Evolutionary conservation across 2,797 vertebrate species (phyloP).

Genomic region (Scolopax rusticola): DNA sequence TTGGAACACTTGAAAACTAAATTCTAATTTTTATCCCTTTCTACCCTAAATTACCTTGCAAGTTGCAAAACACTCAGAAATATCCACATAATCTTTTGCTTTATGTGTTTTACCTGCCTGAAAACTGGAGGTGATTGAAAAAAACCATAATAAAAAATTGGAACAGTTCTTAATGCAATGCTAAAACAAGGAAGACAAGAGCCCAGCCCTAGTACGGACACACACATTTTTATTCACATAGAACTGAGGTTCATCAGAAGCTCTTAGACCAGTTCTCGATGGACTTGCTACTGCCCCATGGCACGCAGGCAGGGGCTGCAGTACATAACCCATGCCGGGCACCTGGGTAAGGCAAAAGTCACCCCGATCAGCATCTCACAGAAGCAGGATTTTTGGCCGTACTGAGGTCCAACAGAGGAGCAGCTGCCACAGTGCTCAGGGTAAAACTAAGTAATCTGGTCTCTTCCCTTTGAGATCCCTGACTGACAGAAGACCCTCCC

Average conservation of each 20-base stretch:
- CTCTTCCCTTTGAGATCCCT: not conserved
- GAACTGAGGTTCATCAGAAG: not conserved
- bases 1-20: not conserved
- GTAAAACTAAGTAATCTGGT: not conserved
- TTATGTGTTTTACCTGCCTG: not conserved
- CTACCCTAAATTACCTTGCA: not conserved
- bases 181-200: not conserved
- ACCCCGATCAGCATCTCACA: rapidly evolving
- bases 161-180: not conserved
- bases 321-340: rapidly evolving
- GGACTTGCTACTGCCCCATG: not conserved
- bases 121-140: not conserved
- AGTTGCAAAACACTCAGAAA: not conserved
- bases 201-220: not conserved
- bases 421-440: not conserved
- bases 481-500: not conserved
- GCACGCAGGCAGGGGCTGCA: not conserved
- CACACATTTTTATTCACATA: not conserved
- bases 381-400: not conserved
- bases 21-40: not conserved
- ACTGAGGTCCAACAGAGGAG: rapidly evolving
- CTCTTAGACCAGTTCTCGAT: not conserved
- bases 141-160: no score
- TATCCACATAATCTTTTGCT: not conserved
- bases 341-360: not conserved